Evolutionary conservation across 1,140 invertebrate genomes (phyloP), one percentile per base, ranked within the genome.

Genomic region (Mactra quadrangularis): DNA sequence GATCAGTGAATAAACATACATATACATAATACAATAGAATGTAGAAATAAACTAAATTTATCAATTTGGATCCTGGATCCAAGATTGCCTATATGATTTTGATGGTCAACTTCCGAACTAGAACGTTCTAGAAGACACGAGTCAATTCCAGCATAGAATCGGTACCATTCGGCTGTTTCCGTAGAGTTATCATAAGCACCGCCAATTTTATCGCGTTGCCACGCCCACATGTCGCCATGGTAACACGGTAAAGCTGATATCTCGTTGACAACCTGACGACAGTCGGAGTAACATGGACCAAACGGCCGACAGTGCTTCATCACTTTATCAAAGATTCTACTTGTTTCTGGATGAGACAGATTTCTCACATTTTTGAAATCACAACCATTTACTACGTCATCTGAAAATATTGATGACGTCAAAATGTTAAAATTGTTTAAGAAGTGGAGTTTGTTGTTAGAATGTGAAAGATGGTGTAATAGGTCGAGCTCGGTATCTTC

Each of bases 151-250:
- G 60, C 33, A n/a, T 64, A 64, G 35, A 64, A 64, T 25, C 60
- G 60, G 31, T 64, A 64, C 60, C 60, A 64, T 13, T 64, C 60
- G 6, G 60, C 60, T 64, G 60, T 64, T n/a, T 38, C 60, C 15
- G 60, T 41, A 11, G 35, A n/a, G 22, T 64, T 45, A 41, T 64
- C 60, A 22, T n/a, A 64, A 11, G 60, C 33, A n/a, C 17, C 60
- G n/a, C 60, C 35, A 22, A 64, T 64, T 45, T 64, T 64, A 22
- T 64, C 38, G 9, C 60, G 60, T 45, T 64, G 60, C 60, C 60
- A 64, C 3, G 35, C 60, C 60, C 60, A 64, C 35, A 64, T 38
- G 22, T 64, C 60, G 17, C 60, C 60, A 64, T 64, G 60, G 60
- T 64, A 64, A 64, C 60, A 64, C 35, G 60, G 60, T 2, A 22